phyloP scores from a whole-genome alignment of 2,797 vertebrate genomes.

The Thamnophis elegans region DNA sequence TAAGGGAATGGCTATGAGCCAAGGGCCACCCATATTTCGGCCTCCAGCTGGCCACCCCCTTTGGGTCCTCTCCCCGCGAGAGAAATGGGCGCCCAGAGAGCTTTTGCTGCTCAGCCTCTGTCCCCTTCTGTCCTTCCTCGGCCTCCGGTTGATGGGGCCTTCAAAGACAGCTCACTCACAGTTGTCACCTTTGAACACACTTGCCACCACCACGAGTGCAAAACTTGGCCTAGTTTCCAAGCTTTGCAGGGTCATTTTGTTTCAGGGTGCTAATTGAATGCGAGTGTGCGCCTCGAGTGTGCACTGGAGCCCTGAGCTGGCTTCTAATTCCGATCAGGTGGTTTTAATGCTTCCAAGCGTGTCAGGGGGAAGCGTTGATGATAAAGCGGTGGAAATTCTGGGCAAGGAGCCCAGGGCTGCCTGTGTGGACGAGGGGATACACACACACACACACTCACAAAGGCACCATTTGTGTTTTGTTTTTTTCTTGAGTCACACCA shows the following conservation, averaged over 20 bases:
- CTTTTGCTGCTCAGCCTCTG: slow-evolving; percentile 41
- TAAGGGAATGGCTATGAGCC: neutral
- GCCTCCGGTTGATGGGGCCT: slow-evolving; percentile 22
- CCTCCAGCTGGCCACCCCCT: slow-evolving; percentile 62
- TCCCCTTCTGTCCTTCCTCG: slow-evolving; percentile 30
- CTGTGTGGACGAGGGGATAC: rapidly evolving
- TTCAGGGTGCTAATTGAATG: neutral
- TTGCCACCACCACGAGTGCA: neutral
- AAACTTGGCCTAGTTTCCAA: rapidly evolving
- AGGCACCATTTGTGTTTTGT: neutral
- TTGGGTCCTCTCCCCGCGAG: slow-evolving; percentile 56
- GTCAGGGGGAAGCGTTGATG: neutral
- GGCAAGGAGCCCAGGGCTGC: rapidly evolving
- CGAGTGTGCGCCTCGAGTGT: rapidly evolving
- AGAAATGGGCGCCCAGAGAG: slow-evolving; percentile 33
- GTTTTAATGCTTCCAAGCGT: rapidly evolving
- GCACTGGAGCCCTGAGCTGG: neutral
- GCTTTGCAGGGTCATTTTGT: neutral
- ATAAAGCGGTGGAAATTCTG: rapidly evolving
- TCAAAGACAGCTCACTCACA: slow-evolving; percentile 27
- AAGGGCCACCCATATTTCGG: neutral
- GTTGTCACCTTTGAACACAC: rapidly evolving
- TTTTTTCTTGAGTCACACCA: neutral
- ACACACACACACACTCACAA: rapidly evolving
- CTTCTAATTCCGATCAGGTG: neutral